Percentiles rank a stretch among this genome's conserved stretches.
phyloP scores from a whole-genome alignment of 2,113 vertebrate species.

The Pan paniscus region DNA sequence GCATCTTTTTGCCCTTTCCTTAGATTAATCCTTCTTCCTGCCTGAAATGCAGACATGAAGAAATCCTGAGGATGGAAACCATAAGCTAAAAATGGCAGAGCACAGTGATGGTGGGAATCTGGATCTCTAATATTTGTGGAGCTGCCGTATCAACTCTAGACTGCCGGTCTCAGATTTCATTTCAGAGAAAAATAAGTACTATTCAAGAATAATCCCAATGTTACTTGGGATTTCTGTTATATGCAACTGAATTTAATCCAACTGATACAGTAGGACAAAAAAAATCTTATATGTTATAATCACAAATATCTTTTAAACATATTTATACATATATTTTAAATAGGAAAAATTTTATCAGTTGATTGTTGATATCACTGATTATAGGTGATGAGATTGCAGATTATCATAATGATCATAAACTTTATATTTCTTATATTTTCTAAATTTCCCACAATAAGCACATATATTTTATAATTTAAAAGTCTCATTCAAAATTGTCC shows the following conservation, averaged over 20 bases:
- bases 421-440: background rate
- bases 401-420: background rate
- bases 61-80: background rate
- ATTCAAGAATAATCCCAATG: background rate
- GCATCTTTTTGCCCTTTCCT: background rate
- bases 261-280: background rate
- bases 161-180: background rate
- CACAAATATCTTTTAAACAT: constrained; percentile 4
- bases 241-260: background rate
- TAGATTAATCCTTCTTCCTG: background rate
- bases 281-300: background rate
- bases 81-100: constrained; percentile 16
- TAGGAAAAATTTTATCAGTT: background rate
- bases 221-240: background rate
- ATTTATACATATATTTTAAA: constrained; percentile 7
- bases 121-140: background rate
- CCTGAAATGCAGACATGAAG: background rate
- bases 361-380: background rate
- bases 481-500: background rate
- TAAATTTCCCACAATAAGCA: background rate
- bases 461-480: background rate
- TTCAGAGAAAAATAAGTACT: background rate
- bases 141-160: background rate
- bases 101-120: background rate
- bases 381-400: background rate